Conservation (phyloP, 2,888 invertebrate genomes). For the Agrypnus murinus region DNA sequence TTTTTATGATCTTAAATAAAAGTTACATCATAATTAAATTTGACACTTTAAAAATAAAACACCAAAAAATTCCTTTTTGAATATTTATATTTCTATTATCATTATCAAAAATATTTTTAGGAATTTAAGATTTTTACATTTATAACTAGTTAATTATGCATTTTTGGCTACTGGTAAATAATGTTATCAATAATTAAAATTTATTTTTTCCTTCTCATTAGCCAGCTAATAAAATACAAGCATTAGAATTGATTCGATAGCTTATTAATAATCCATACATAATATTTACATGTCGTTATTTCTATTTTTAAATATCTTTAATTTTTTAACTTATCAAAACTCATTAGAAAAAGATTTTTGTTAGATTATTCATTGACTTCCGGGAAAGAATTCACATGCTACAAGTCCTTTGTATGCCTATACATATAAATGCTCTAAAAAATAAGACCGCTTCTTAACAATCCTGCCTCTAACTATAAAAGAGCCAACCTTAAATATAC, state of each 20-base stretch:
- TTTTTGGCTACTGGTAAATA: not conserved
- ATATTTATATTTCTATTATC: no score
- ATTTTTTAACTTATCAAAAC: not conserved
- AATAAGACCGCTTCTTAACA: constrained; percentile 31
- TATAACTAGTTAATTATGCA: constrained; percentile 8
- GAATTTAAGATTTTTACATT: no score
- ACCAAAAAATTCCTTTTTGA: no score
- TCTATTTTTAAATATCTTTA: not conserved
- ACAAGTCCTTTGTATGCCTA: not conserved
- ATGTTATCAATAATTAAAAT: constrained; percentile 13
- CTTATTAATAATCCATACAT: constrained; percentile 6
- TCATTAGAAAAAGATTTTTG: not conserved
- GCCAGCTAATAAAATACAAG: constrained; percentile 5
- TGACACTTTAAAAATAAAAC: no score
- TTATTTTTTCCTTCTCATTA: not conserved
- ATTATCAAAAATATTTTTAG: no score
- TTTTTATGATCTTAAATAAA: no score
- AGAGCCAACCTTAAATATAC: constrained; percentile 43
- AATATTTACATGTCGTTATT: constrained; percentile 7
- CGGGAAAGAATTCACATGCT: constrained; percentile 12
- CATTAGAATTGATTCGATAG: constrained; percentile 10
- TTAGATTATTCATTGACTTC: not conserved
- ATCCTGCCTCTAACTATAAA: constrained; percentile 38
- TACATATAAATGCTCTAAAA: not conserved
- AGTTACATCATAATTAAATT: no score